A percentile compares a stretch with the other conserved stretches of the same genome.
Evolutionary conservation across 1,140 invertebrate genomes (phyloP).

Genomic region (Drosophila baimaii): DNA sequence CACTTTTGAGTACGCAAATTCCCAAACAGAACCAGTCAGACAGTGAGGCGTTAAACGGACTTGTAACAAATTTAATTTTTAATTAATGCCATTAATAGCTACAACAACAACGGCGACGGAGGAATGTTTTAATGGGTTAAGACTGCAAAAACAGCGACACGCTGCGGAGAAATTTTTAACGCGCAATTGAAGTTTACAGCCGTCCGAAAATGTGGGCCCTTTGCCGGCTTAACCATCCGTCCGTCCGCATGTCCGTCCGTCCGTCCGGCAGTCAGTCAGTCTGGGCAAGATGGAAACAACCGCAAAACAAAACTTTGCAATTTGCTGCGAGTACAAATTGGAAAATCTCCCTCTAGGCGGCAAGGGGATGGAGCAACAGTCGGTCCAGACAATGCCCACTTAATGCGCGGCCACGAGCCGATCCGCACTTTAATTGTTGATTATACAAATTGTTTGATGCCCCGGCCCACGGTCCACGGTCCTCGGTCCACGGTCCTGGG

Average conservation of each 20-base stretch:
- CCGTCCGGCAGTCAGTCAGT: constrained; percentile 8
- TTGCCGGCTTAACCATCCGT: constrained; percentile 19
- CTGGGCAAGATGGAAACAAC: constrained; percentile 18
- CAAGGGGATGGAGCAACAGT: not conserved
- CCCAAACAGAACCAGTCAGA: not conserved
- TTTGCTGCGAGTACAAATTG: constrained; percentile 64
- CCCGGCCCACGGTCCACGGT: not conserved
- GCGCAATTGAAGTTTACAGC: constrained; percentile 71
- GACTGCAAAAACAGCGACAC: constrained; percentile 22
- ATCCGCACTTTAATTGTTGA: constrained; percentile 71
- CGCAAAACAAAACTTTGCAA: constrained; percentile 70
- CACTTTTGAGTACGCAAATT: constrained; percentile 24
- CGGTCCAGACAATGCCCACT: constrained; percentile 55
- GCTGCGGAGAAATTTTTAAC: constrained; percentile 54
- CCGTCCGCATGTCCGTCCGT: too few relatives aligned
- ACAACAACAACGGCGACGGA: constrained; percentile 21
- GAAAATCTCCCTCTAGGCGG: constrained; percentile 34
- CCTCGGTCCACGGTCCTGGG: not conserved
- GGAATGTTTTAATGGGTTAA: constrained; percentile 49
- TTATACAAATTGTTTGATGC: constrained; percentile 63
- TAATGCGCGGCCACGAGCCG: constrained; percentile 64
- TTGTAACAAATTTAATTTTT: constrained; percentile 73
- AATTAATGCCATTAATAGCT: constrained; percentile 73
- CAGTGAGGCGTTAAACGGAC: constrained; percentile 53
- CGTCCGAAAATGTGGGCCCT: constrained; percentile 52